Evolutionary conservation across 1,140 invertebrate genomes (phyloP), one percentile per base, ranked within the genome.

Genomic region (Charaxes varanes): DNA sequence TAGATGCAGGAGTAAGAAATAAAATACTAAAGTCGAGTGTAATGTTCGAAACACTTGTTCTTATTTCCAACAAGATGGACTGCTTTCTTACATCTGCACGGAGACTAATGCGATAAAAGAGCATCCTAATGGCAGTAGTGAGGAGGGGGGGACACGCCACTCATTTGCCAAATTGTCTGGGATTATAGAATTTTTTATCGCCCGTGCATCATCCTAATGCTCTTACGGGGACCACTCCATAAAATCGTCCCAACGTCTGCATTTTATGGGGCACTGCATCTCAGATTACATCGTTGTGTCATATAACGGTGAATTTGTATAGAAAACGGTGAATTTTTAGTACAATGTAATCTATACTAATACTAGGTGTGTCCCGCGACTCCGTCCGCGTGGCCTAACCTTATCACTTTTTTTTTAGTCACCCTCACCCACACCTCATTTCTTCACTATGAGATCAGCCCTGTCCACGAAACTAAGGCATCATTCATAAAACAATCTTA

Each of bases 131-230:
- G 53, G 53, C 46, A 19, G 50, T 45, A 48, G 51, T 33, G 52
- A 17, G 28, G 19, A 26, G 31, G 15, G 38, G 37, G 36, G 28
- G 41, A 42, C 34, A 50, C 41, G 58, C 54, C 58, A 62, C 60
- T 77, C 67, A 66, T 71, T 77, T 71, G 61, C 65, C 67, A 73
- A 77, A 77, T 77, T 69, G 63, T 68, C 58, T 28, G 45, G 53
- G 55, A 58, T 63, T 69, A 68, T 69, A 62, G 62, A 72, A 62
- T 69, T 65, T 62, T 71, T 73, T 71, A 69, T 63, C 44, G 55
- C 34, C 41, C 40, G 31, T 53, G 47, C 47, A 56, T 26, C 24
- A 26, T 23, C 43, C 34, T 44, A 46, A 34, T 46, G 43, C 43
- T 28, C 40, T 45, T 46, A 35, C 19, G 18, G 30, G 27, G 43